A percentile compares a stretch with the other conserved stretches of the same genome.
Conservation (phyloP, 2,888 invertebrate species). For the Clanis bilineata region DNA sequence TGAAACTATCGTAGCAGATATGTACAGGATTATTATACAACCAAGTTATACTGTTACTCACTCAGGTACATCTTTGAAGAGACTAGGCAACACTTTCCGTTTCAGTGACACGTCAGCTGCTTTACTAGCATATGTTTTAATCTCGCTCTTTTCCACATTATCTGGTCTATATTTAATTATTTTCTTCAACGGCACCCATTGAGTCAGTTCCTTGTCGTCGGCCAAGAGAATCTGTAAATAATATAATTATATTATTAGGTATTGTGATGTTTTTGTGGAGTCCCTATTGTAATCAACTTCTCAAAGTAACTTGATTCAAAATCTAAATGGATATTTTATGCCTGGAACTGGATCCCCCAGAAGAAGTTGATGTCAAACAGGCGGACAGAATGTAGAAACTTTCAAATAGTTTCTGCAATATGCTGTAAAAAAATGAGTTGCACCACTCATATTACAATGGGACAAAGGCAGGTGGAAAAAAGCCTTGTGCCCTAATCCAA, state of each 20-base stretch:
- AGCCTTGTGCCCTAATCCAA: no score
- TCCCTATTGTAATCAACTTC: no score
- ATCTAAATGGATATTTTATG: background rate
- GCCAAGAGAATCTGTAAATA: slow-evolving; percentile 90
- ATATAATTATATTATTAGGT: background rate
- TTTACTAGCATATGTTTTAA: slow-evolving; percentile 88
- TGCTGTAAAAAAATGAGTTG: no score
- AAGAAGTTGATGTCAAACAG: no score
- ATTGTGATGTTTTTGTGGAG: no score
- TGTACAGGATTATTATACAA: background rate
- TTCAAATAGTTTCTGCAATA: no score
- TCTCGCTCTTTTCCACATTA: slow-evolving; percentile 90
- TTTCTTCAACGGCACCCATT: slow-evolving; percentile 97
- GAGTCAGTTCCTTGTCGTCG: slow-evolving; percentile 96
- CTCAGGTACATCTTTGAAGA: slow-evolving; percentile 83
- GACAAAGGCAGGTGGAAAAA: no score
- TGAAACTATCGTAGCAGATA: no score
- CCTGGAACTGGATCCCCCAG: no score
- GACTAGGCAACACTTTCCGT: slow-evolving; percentile 88
- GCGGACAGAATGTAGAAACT: no score
- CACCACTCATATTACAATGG: no score
- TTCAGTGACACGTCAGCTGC: slow-evolving; percentile 88
- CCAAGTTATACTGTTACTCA: slow-evolving; percentile 34
- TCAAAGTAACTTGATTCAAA: no score
- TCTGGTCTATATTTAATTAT: slow-evolving; percentile 89